A percentile compares a stretch with the other conserved stretches of the same genome.
Conservation (phyloP, 2,888 invertebrate genomes). For the Ceriagrion tenellum region DNA sequence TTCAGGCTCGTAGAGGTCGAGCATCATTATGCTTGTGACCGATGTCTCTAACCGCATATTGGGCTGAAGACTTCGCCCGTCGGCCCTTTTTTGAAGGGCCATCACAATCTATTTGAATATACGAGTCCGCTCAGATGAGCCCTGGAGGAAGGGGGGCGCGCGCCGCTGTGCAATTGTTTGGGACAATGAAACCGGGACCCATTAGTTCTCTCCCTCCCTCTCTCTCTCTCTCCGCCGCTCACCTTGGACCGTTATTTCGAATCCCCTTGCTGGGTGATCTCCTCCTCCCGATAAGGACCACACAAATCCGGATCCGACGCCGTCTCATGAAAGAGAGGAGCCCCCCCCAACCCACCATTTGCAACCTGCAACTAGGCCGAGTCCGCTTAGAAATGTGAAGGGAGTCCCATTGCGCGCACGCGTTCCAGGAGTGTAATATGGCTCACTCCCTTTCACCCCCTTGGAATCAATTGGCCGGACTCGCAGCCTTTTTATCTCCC, state of each 20-base stretch:
- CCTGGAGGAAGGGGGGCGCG: neutral
- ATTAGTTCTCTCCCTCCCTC: no score
- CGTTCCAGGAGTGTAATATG: neutral
- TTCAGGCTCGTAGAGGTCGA: neutral
- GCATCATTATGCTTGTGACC: neutral
- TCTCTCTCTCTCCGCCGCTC: neutral
- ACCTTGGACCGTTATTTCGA: constrained; percentile 32
- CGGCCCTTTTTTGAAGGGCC: neutral
- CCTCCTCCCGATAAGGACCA: neutral
- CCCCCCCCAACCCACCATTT: no score
- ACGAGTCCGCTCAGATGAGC: neutral
- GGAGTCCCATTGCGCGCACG: neutral
- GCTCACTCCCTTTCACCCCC: neutral
- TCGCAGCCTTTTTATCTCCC: neutral
- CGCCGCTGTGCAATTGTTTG: neutral
- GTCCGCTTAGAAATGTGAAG: neutral
- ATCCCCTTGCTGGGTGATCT: neutral
- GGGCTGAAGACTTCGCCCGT: neutral
- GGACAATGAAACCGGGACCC: constrained; percentile 14
- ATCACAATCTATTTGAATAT: neutral
- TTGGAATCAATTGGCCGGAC: neutral
- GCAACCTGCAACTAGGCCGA: neutral
- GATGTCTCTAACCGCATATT: neutral
- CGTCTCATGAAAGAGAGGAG: neutral
- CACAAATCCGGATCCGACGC: neutral